Base-by-base conservation (phyloP, 2,888 invertebrate species). In the Camptogramma bilineatum region DNA sequence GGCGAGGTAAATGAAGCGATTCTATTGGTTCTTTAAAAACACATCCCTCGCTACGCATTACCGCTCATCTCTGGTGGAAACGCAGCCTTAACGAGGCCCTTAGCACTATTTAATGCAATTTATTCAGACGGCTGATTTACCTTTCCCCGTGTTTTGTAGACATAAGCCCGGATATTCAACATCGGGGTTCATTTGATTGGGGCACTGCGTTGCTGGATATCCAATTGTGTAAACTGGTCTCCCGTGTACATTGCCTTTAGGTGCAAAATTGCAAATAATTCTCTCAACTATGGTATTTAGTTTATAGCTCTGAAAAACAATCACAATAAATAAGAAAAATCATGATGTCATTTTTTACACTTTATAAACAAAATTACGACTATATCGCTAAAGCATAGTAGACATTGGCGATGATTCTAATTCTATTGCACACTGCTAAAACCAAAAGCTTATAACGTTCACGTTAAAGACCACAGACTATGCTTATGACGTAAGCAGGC, bases 221-320 rank as follows among this genome's bases (percentile, higher is more conserved):
- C 92, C 92, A 62, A 90, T 81, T 1, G 79, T 74, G 63, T 91
- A 93, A 0, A 92, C 76, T 7, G 90, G 87, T 62, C 83, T 85
- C 1, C 86, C 84, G 21, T 84, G 75, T 44, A 78, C 60, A 67
- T 92, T 93, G 1, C 91, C 92, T 62, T 77, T 84, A 0, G 91
- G 87, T 5, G 89, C 83, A 68, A 92, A 91, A 71, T 93, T 91
- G 64, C 92, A 92, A 2, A 93, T 84, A 8, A 93, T 75, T 69
- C 91, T 84, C 47, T 89, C 86, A 17, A 89, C 68, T 31, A 79
- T 73, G 44, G 73, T 71, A 10, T 82, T 76, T 72, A 71, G 75
- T 65, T 54, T 56, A 17, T 56, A 51, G 19, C 4, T 18, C 42
- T 62, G 10, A 47, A 66, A 65, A 39, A 10, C 10, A 39, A 39